Evolutionary conservation across 1,140 invertebrate genomes (phyloP).

Genomic region (Drosophila neocordata): DNA sequence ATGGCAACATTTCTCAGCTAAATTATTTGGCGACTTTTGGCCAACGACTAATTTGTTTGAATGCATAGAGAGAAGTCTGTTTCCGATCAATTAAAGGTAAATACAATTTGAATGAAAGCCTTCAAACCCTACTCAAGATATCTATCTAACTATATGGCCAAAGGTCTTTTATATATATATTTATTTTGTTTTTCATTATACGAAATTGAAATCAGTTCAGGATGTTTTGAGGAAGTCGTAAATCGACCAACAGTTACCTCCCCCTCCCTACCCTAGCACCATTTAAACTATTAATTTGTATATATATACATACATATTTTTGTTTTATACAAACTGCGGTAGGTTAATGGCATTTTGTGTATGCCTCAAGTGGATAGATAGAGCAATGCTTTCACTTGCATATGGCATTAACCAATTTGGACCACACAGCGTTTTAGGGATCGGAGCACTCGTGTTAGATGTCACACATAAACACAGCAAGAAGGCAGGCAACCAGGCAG

Average conservation of each 20-base stretch:
- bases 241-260: constrained; percentile 65
- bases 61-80: constrained; percentile 11
- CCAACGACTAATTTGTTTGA: constrained; percentile 68
- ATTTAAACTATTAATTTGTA: constrained; percentile 71
- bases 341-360: constrained; percentile 65
- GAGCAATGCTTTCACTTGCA: constrained; percentile 66
- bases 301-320: constrained; percentile 22
- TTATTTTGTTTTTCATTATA: too few relatives aligned
- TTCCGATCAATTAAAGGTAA: constrained; percentile 67
- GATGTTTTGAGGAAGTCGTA: constrained; percentile 72
- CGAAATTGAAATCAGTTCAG: constrained; percentile 46
- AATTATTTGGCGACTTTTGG: constrained; percentile 70
- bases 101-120: constrained; percentile 71
- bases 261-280: too few relatives aligned
- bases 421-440: constrained; percentile 54
- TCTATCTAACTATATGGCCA: constrained; percentile 61
- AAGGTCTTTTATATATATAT: not conserved
- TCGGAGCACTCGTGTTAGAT: constrained; percentile 54
- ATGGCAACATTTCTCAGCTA: constrained; percentile 28
- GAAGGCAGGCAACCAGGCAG: too few relatives aligned
- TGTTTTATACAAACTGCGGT: constrained; percentile 77
- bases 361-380: constrained; percentile 59
- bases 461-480: constrained; percentile 69
- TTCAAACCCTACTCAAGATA: constrained; percentile 77
- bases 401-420: too few relatives aligned